Base-by-base conservation (phyloP, 2,888 invertebrate species). In the Apamea sordens region DNA sequence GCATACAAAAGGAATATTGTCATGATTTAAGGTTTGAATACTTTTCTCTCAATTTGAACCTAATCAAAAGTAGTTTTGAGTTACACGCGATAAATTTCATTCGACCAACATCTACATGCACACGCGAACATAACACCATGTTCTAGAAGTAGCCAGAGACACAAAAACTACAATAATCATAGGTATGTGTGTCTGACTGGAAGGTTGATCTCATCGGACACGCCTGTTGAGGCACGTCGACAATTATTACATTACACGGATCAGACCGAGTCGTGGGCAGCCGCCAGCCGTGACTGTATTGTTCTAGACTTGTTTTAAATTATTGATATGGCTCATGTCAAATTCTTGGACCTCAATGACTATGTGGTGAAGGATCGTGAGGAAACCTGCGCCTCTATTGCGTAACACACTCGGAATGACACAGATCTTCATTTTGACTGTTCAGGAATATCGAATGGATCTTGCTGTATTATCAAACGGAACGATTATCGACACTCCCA, bases 181-280 rank as follows among this genome's bases (percentile, higher is more conserved):
- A 56, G 28, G 70, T 76, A 44, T 77, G 87, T 32, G 10, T 28
- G 82, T 50, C 65, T 63, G 75, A 32, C 63, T 76, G 65, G 50
- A 59, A 64, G 61, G 59, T 70, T 80, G 76, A 85, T 84, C 56
- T 69, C 44, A 87, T 89, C 76, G 56, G 90, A 71, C 76, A 84
- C 90, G 88, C 80, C 82, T 79, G 73, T 79, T 73, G 63, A 50
- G 59, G 10, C 59, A 5, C 63, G 28, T 53, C 69, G 32, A 28
- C 76, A 32, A 47, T 77, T 65, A 79, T 76, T 74, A 63, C 47
- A 69, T 78, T 71, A 73, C 64, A 44, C 71, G 78, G 67, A 68
- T 78, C 36, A 69, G 32, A 13, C 21, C 32, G 28, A 32, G 15
- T 56, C 56, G 75, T 85, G 64, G 76, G 74, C 2, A 61, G 53